A percentile compares a stretch with the other conserved stretches of the same genome.
These are phyloP conservation scores for Sepioteuthis lessoniana DNA, from an alignment of 2,888 invertebrate species.

Conservation along the genomic window DNA sequence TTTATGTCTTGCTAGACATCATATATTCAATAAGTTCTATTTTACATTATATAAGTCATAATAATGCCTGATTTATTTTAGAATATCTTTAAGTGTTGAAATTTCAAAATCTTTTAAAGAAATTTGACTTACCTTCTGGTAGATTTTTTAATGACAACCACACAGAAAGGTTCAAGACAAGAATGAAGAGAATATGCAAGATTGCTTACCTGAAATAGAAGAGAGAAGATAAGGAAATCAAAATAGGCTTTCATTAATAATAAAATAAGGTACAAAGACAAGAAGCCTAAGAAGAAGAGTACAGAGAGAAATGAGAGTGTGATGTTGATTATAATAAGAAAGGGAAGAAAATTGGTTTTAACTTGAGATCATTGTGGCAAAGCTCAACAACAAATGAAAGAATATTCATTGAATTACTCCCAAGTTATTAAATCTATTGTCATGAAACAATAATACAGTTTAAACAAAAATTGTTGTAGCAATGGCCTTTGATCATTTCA, in stretches of 20 bases:
- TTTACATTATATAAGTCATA: too few species aligned
- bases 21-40: too few species aligned
- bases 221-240: not conserved
- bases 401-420: not conserved
- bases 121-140: not conserved
- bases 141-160: not conserved
- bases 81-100: too few species aligned
- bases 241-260: not conserved
- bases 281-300: not conserved
- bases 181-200: not conserved
- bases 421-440: not conserved
- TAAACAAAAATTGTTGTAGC: not conserved
- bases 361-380: not conserved
- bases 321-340: not conserved
- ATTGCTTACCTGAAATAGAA: not conserved
- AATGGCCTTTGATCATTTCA: not conserved
- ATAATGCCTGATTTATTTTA: too few species aligned
- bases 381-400: not conserved
- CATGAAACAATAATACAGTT: not conserved
- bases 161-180: not conserved
- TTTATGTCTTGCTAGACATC: too few species aligned
- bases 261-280: not conserved
- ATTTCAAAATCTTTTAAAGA: not conserved
- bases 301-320: not conserved
- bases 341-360: not conserved